Evolutionary conservation across 2,113 vertebrate genomes (phyloP).

Genomic region (Notarius quadriscutis): DNA sequence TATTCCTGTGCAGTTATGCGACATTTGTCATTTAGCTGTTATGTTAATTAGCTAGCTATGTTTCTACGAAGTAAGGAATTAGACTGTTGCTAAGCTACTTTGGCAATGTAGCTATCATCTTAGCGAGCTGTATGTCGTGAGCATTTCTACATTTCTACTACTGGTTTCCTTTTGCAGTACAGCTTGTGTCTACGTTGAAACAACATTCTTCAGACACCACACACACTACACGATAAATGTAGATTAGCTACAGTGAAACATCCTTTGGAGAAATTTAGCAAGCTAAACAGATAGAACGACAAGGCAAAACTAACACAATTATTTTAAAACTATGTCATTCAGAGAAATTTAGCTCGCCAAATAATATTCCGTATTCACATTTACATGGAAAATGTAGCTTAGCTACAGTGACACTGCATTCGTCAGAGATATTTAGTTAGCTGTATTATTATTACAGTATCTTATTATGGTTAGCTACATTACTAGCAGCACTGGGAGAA

Average conservation of each 20-base stretch:
- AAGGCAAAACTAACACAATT: background rate
- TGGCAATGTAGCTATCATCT: background rate
- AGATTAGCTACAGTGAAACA: background rate
- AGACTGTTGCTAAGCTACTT: background rate
- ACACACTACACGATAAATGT: background rate
- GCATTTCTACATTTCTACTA: too few species aligned
- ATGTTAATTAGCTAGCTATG: background rate
- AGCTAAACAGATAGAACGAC: background rate
- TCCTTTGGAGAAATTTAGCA: background rate
- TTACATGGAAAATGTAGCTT: background rate
- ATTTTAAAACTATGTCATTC: background rate
- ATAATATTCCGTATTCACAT: background rate
- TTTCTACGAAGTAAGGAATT: background rate
- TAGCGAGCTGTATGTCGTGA: background rate
- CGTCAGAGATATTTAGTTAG: background rate
- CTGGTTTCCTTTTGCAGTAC: background rate
- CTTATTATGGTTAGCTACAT: too few species aligned
- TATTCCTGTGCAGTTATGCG: background rate
- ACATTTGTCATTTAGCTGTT: background rate
- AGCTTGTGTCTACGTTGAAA: background rate
- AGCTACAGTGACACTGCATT: background rate
- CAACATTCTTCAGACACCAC: background rate
- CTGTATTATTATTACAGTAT: background rate
- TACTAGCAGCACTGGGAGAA: background rate
- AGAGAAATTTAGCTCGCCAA: background rate